These are phyloP conservation scores for Danaus chrysippus DNA, from an alignment of 2,888 invertebrate genomes.

Conservation along the genomic window DNA sequence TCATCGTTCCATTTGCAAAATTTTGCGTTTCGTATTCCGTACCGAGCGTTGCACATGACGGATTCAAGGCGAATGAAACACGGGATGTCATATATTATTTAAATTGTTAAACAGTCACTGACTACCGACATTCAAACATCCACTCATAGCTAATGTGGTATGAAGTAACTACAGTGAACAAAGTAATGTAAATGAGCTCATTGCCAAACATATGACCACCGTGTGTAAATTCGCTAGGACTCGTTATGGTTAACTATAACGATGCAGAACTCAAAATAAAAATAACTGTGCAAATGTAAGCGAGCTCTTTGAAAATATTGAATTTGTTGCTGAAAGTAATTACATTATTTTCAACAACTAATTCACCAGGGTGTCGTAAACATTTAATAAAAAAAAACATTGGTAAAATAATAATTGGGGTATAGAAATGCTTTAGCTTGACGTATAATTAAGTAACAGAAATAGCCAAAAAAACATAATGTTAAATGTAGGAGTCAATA, in stretches of 20 bases:
- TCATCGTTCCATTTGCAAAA: constrained; percentile 47
- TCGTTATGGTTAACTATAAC: constrained; percentile 52
- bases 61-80: constrained; percentile 80
- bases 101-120: constrained; percentile 69
- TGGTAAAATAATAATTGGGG: constrained; percentile 8
- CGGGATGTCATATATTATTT: constrained; percentile 79
- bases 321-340: constrained; percentile 22
- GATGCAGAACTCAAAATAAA: constrained; percentile 41
- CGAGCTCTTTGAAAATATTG: background rate
- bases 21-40: constrained; percentile 45
- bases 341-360: constrained; percentile 12
- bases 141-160: constrained; percentile 69
- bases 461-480: constrained; percentile 14
- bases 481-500: constrained; percentile 17
- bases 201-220: constrained; percentile 78
- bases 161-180: constrained; percentile 67
- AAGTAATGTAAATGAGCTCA: constrained; percentile 68
- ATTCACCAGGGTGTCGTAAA: constrained; percentile 1
- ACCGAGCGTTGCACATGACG: constrained; percentile 78
- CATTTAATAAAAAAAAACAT: constrained; percentile 6
- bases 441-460: constrained; percentile 16
- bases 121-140: constrained; percentile 76
- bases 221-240: constrained; percentile 78
- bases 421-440: constrained; percentile 18
- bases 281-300: constrained; percentile 35